A percentile compares a stretch with the other conserved stretches of the same genome.
These are phyloP conservation scores for Gephyroberyx darwinii DNA, from an alignment of 2,797 vertebrate genomes.

Conservation along the genomic window DNA sequence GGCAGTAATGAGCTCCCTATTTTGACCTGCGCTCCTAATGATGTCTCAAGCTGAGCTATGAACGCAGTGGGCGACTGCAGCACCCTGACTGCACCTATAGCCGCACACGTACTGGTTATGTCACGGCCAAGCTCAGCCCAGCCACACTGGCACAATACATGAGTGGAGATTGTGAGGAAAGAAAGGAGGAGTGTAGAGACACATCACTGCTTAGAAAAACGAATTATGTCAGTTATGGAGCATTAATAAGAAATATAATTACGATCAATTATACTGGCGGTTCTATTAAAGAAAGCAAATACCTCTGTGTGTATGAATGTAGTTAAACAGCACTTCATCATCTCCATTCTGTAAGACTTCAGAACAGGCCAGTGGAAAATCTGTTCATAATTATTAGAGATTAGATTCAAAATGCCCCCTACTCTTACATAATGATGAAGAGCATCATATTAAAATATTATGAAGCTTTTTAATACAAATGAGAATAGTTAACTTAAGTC, in stretches of 20 bases:
- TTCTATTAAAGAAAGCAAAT: neutral
- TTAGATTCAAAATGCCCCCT: too few species aligned
- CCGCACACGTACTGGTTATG: slow-evolving; percentile 1
- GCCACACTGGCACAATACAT: slow-evolving; percentile 8
- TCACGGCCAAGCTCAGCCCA: neutral
- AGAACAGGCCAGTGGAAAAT: neutral
- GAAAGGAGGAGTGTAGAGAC: neutral
- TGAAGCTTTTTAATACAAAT: too few species aligned
- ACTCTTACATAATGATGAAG: too few species aligned
- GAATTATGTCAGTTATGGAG: too few species aligned
- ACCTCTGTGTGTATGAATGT: neutral
- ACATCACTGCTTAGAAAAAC: too few species aligned
- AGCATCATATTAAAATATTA: too few species aligned
- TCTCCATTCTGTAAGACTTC: neutral
- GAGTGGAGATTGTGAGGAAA: neutral
- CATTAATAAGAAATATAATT: too few species aligned
- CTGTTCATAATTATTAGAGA: too few species aligned
- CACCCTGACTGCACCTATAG: slow-evolving; percentile 3
- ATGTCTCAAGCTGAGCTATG: slow-evolving; percentile 40
- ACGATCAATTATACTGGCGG: too few species aligned
- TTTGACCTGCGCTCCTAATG: slow-evolving; percentile 51
- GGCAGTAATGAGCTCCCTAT: slow-evolving; percentile 49
- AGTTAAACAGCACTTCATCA: neutral
- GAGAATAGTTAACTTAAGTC: too few species aligned
- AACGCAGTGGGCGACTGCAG: slow-evolving; percentile 27